Base-by-base conservation (phyloP, 2,888 invertebrate genomes). In the Oligia fasciuncula region DNA sequence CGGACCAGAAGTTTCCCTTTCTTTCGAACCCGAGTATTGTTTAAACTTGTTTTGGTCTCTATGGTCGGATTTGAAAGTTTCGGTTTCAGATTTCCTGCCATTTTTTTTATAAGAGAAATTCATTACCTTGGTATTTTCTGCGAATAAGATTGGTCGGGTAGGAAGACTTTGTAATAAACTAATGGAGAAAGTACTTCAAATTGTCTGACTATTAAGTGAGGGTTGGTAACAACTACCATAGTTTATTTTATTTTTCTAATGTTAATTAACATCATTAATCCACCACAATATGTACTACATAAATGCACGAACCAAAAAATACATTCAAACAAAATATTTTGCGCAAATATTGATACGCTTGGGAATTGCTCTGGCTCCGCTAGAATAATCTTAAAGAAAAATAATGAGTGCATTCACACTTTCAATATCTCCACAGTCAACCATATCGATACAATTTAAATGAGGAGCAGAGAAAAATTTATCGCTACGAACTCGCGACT, bases 1-100 rank as follows among this genome's bases (percentile, higher is more conserved):
- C 71, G 79, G 73, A 73, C 81, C 69, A 85, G 74, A 89, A 92
- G 86, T 90, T 91, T 90, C 87, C 76, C 83, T 91, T 88, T 90
- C 87, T 86, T 87, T 85, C 81, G 79, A 83, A 86, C 81, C 85
- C 78, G 51, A 19, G 79, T 78, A 87, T 88, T 85, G 85, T 81
- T 88, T 79, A 77, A 78, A 88, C 82, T 85, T 85, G 81, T 87
- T 87, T 80, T 83, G 76, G 79, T 81, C 57, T 80, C 71, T 14
- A 77, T 86, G 72, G 85, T 57, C 75, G 71, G 70, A 78, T 81
- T 76, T 57, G 11, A 69, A 81, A 85, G 80, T 83, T 85, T 83
- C 40, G 43, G 75, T 70, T 79, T 11, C 46, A 57, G 75, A 65
- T 78, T 68, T 67, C 19, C 40, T 29, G 13, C 29, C 17, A 13